A percentile compares a stretch with the other conserved stretches of the same genome.
These are phyloP conservation scores for Polypedilum vanderplanki DNA, from an alignment of 1,140 invertebrate genomes.

Conservation along the genomic window DNA sequence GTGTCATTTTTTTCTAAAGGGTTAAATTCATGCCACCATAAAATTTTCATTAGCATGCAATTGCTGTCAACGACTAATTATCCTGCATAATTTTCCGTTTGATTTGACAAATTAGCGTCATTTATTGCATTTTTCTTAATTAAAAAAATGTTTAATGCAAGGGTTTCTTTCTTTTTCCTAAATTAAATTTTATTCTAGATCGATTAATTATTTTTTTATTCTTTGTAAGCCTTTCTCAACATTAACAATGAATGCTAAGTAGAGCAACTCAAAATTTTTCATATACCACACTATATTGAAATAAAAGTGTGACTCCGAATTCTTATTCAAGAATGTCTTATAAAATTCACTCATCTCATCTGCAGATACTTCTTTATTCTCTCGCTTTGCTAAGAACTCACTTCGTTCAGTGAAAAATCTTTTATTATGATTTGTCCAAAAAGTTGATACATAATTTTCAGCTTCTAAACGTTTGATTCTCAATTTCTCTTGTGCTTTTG, in stretches of 20 bases:
- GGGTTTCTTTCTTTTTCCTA: no score
- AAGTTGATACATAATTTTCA: slow-evolving; percentile 73
- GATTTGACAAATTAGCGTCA: slow-evolving; percentile 12
- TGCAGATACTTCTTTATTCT: slow-evolving; percentile 52
- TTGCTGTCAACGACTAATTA: slow-evolving; percentile 3
- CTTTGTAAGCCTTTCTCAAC: background rate
- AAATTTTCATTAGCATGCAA: slow-evolving; percentile 13
- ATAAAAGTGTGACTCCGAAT: slow-evolving; percentile 60
- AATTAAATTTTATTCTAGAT: background rate
- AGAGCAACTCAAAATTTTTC: slow-evolving; percentile 57
- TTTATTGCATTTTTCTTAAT: background rate
- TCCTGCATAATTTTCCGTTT: background rate
- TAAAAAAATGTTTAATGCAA: no score
- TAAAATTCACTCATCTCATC: slow-evolving; percentile 84
- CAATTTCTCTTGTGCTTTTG: slow-evolving; percentile 54
- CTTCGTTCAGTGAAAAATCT: slow-evolving; percentile 64
- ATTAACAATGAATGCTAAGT: slow-evolving; percentile 46
- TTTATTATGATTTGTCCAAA: slow-evolving; percentile 71
- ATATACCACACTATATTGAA: slow-evolving; percentile 73
- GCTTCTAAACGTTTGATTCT: slow-evolving; percentile 56
- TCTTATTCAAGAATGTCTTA: slow-evolving; percentile 69
- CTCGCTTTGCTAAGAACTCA: slow-evolving; percentile 49
- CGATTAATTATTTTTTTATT: background rate
- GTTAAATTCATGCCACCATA: background rate
- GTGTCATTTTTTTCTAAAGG: background rate